These are phyloP conservation scores for Astropecten irregularis DNA, from an alignment of 53 echinoderm and acorn worm species.

Conservation along the genomic window DNA sequence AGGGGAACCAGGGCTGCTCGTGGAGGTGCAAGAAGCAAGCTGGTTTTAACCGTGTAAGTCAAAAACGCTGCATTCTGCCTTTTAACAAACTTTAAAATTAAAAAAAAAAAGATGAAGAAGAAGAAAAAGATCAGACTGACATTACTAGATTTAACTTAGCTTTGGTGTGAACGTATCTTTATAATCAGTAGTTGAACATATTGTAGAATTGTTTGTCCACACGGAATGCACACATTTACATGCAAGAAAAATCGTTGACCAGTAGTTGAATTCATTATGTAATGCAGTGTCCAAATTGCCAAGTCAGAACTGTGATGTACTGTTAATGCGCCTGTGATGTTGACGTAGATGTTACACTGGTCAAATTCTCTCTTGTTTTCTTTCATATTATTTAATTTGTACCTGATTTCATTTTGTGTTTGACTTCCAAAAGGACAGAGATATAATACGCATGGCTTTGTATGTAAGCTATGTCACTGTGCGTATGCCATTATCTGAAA, in stretches of 20 bases:
- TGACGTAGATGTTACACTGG: conserved; percentile 8
- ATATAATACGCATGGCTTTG: no score
- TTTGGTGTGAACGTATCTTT: conserved; percentile 59
- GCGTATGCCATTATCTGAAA: no score
- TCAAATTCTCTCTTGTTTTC: background rate
- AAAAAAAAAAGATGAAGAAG: no score
- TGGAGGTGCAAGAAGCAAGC: conserved; percentile 2
- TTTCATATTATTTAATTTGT: conserved; percentile 14
- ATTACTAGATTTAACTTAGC: conserved; percentile 46
- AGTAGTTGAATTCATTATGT: conserved; percentile 26
- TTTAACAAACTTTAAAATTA: conserved; percentile 9
- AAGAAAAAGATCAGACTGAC: background rate
- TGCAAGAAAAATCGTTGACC: conserved; percentile 20
- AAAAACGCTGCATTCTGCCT: conserved; percentile 29
- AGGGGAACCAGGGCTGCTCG: background rate
- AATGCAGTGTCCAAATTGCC: conserved; percentile 44
- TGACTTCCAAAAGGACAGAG: background rate
- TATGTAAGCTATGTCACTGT: no score
- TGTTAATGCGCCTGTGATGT: conserved; percentile 38
- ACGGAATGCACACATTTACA: conserved; percentile 46
- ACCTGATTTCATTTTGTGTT: background rate
- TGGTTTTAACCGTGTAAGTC: conserved; percentile 49
- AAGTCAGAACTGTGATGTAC: background rate
- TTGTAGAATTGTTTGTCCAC: conserved; percentile 48
- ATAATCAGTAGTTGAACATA: conserved; percentile 48